Conservation (phyloP, 1,140 invertebrate species). For the Pseudomyrmex gracilis region DNA sequence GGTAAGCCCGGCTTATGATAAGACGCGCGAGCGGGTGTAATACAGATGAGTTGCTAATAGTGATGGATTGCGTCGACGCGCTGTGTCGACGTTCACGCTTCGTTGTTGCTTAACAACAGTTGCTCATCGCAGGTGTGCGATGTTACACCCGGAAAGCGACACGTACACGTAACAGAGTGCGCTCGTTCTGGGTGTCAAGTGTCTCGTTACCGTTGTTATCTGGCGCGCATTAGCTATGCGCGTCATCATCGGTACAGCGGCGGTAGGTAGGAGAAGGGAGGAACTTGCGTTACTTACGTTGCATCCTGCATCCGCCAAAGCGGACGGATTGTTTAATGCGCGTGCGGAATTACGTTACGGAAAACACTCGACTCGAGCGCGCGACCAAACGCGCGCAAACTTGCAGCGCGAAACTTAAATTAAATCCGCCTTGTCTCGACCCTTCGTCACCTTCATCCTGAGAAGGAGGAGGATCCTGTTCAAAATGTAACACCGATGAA, state of each 20-base stretch:
- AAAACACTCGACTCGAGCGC: background rate
- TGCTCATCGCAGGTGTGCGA: slow-evolving; percentile 34
- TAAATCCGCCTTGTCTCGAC: slow-evolving; percentile 29
- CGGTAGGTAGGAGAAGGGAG: too few relatives aligned
- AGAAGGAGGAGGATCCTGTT: background rate
- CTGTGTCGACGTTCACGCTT: background rate
- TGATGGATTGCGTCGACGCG: slow-evolving; percentile 31
- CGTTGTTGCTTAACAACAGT: slow-evolving; percentile 53
- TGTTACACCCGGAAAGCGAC: background rate
- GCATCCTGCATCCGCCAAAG: background rate
- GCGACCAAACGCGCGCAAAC: background rate
- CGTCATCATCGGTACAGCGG: slow-evolving; percentile 1
- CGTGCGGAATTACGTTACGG: slow-evolving; percentile 20
- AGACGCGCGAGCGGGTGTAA: background rate
- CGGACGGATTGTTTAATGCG: slow-evolving; percentile 18
- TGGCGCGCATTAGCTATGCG: slow-evolving; percentile 25
- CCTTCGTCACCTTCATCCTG: background rate
- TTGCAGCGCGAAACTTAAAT: slow-evolving; percentile 46
- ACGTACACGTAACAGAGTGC: slow-evolving; percentile 6
- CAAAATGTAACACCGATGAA: slow-evolving; percentile 41
- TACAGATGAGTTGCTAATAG: background rate
- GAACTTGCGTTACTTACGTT: background rate
- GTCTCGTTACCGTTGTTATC: slow-evolving; percentile 73
- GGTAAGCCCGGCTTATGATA: background rate
- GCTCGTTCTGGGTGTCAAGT: slow-evolving; percentile 63